Base-by-base conservation (phyloP, 1,140 invertebrate species). In the Sarcophaga peregrina region DNA sequence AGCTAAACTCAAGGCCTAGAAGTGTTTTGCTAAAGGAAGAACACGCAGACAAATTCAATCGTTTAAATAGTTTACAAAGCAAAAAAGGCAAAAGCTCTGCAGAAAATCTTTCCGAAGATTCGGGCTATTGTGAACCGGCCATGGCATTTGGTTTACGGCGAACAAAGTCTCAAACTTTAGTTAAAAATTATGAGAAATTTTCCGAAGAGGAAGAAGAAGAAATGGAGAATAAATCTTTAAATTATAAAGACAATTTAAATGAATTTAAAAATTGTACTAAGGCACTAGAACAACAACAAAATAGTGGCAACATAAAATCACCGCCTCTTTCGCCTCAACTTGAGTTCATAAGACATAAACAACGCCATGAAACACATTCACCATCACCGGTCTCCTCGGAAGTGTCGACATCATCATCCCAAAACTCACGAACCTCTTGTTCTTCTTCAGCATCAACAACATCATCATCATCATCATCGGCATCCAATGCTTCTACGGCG, bases 31-130 rank as follows among this genome's bases (percentile, higher is more conserved):
- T 46, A 45, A 72, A n/a, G 25, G 25, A 37, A 37, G 25, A 37
- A 37, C 1, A 37, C 82, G 82, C 48, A 78, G 74, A 76, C 8
- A 84, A 83, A 25, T 84, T 83, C 47, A 84, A 84, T 17, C 76
- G 84, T 4, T 73, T 37, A 7, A 68, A n/a, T n/a, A 68, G 20
- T 68, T 68, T 84, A 7, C 62, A 73, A 10, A 91, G 88, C 76
- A 84, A 91, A 52, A 82, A 83, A 45, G 92, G 92, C 15, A 93
- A 93, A 84, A 92, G 93, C 85, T 95, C 94, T 46, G 92, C 92
- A 3, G 94, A 95, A 86, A 95, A 95, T 91, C 90, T 95, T 58
- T 95, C 94, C 85, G 94, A 95, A 86, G 94, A 95, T 89, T 95
- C 94, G 84, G 94, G 95, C 20, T 95, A 95, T 90, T 94, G 94